A percentile compares a stretch with the other conserved stretches of the same genome.
phyloP scores from a whole-genome alignment of 2,888 invertebrate species.

The Zelleria hepariella region DNA sequence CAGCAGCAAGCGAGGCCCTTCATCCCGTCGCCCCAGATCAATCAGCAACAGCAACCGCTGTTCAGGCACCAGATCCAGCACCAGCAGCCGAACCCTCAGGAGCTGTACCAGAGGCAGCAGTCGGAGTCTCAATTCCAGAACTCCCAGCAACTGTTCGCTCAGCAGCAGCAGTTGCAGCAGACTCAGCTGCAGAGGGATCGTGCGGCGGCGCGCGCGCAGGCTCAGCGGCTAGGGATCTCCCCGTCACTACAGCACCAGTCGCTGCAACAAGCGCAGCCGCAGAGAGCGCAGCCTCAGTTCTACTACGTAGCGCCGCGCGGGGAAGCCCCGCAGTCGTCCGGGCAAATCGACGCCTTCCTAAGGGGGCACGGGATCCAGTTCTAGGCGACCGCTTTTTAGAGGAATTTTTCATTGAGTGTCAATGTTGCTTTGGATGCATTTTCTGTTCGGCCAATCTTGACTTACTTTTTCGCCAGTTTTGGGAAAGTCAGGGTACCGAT shows the following conservation, averaged over 20 bases:
- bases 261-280: constrained; percentile 25
- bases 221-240: constrained; percentile 44
- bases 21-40: constrained; percentile 73
- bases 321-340: constrained; percentile 66
- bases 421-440: not conserved
- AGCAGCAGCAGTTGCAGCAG: constrained; percentile 78
- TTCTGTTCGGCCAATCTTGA: constrained; percentile 2
- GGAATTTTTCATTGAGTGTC: constrained; percentile 11
- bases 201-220: constrained; percentile 66
- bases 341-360: constrained; percentile 86
- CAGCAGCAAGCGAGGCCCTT: constrained; percentile 68
- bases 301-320: constrained; percentile 73
- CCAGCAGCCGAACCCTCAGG: constrained; percentile 62
- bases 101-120: constrained; percentile 74
- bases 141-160: constrained; percentile 76
- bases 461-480: not conserved
- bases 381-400: constrained; percentile 38
- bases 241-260: constrained; percentile 23
- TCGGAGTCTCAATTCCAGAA: constrained; percentile 73
- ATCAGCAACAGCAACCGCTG: constrained; percentile 57
- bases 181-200: constrained; percentile 74
- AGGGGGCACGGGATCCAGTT: constrained; percentile 79
- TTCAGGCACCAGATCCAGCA: constrained; percentile 61
- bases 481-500: too few species aligned
- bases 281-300: constrained; percentile 52